Conservation (phyloP, 2,888 invertebrate species). For the Nemotelus pantherinus region DNA sequence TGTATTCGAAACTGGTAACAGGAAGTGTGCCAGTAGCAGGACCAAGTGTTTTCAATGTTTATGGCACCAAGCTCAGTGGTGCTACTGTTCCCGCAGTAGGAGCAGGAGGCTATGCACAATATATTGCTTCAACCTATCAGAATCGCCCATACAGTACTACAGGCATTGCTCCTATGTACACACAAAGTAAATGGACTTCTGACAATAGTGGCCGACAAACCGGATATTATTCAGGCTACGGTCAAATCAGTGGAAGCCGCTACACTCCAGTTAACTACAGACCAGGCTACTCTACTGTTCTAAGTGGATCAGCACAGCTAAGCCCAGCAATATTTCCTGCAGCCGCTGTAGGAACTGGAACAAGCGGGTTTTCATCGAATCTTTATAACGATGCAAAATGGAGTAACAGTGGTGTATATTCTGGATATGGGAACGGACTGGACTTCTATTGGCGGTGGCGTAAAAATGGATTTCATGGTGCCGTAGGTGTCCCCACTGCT, state of each 20-base stretch:
- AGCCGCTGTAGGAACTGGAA: conserved; percentile 3
- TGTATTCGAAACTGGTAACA: conserved; percentile 9
- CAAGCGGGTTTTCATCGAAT: conserved; percentile 7
- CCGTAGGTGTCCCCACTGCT: not conserved
- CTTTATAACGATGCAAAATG: conserved; percentile 4
- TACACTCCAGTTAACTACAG: not conserved
- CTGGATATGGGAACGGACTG: conserved; percentile 19
- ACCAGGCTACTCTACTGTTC: conserved; percentile 1
- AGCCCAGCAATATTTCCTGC: not conserved
- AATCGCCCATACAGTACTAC: conserved; percentile 11
- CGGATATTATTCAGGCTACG: conserved; percentile 18
- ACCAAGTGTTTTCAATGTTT: conserved; percentile 2
- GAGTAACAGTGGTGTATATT: conserved; percentile 11
- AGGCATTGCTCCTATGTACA: conserved; percentile 23
- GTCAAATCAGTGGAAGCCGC: not conserved
- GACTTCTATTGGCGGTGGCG: conserved; percentile 21
- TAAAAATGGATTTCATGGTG: conserved; percentile 24
- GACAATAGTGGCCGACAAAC: conserved; percentile 15
- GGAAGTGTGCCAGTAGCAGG: not conserved
- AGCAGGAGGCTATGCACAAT: not conserved
- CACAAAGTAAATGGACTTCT: conserved; percentile 15
- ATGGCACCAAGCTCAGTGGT: conserved; percentile 10
- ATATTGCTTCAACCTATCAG: not conserved
- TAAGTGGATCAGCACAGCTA: not conserved
- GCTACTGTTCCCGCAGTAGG: conserved; percentile 9